Evolutionary conservation across 2,797 vertebrate genomes (phyloP).

Genomic region (Enteromius trimaculatus): DNA sequence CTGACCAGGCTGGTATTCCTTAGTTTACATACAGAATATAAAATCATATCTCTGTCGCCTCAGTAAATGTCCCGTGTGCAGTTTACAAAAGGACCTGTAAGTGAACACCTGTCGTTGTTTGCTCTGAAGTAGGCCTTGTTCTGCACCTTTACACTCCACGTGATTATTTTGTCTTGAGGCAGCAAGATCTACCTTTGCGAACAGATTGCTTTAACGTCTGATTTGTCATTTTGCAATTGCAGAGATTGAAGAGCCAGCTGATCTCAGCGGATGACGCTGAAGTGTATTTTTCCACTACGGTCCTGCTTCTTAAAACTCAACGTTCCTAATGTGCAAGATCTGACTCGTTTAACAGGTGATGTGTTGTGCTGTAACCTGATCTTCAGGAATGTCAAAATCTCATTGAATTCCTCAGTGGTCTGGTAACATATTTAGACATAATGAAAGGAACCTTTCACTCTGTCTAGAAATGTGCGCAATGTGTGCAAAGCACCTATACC

Average conservation of each 20-base stretch:
- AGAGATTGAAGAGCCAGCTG: neutral
- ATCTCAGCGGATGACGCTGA: slow-evolving; percentile 6
- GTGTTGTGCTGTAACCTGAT: slow-evolving; percentile 40
- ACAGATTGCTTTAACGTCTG: neutral
- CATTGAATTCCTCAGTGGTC: slow-evolving; percentile 6
- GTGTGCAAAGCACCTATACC: neutral
- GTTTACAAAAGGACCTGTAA: neutral
- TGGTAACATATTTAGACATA: neutral
- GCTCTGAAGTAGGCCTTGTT: neutral
- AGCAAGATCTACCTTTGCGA: neutral
- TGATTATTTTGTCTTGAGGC: slow-evolving; percentile 9
- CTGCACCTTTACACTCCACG: neutral
- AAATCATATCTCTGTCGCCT: neutral
- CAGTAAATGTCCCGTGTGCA: neutral
- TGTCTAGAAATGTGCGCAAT: neutral
- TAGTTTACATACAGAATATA: neutral
- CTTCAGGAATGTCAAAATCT: slow-evolving; percentile 43
- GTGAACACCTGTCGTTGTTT: slow-evolving; percentile 36
- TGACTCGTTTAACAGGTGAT: slow-evolving; percentile 54
- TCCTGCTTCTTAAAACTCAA: neutral
- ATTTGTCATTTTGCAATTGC: neutral
- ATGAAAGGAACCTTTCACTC: neutral
- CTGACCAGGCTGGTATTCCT: neutral
- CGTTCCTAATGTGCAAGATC: slow-evolving; percentile 50
- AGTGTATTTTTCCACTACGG: neutral